These are phyloP conservation scores for Papilio helenus DNA, from an alignment of 1,140 invertebrate genomes.

Conservation along the genomic window DNA sequence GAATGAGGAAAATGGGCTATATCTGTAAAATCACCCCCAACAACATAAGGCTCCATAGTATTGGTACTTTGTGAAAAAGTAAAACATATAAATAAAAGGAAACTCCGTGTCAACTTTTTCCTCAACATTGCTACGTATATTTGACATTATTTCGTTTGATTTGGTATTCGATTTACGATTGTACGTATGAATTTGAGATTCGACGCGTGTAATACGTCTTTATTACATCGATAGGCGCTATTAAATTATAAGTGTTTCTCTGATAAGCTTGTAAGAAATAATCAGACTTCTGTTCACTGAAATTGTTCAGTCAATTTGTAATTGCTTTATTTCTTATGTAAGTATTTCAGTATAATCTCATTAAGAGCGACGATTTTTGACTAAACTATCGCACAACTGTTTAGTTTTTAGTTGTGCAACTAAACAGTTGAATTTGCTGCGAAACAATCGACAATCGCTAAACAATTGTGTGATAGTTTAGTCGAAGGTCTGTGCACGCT, in stretches of 20 bases:
- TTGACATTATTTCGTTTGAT: constrained; percentile 25
- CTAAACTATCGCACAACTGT: too few species aligned
- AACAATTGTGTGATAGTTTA: too few species aligned
- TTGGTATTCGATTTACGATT: constrained; percentile 14
- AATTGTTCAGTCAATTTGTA: background rate
- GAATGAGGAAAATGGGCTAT: constrained; percentile 29
- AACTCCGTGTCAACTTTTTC: background rate
- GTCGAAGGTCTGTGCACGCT: too few species aligned
- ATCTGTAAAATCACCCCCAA: constrained; percentile 23
- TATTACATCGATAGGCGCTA: constrained; percentile 4
- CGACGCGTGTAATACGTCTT: constrained; percentile 1
- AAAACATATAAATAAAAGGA: constrained; percentile 1
- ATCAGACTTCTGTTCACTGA: background rate
- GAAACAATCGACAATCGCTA: too few species aligned
- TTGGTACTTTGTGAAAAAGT: background rate
- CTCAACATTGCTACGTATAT: background rate
- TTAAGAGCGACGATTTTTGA: too few species aligned
- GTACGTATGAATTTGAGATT: constrained; percentile 27
- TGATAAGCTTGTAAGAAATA: constrained; percentile 16
- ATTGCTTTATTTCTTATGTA: too few species aligned
- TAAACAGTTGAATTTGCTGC: too few species aligned
- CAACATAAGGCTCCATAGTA: constrained; percentile 16
- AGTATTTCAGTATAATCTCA: too few species aligned
- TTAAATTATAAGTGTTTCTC: constrained; percentile 17
- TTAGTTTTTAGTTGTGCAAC: too few species aligned